phyloP scores from a whole-genome alignment of 2,888 invertebrate genomes.

The Alloplasta piceator region DNA sequence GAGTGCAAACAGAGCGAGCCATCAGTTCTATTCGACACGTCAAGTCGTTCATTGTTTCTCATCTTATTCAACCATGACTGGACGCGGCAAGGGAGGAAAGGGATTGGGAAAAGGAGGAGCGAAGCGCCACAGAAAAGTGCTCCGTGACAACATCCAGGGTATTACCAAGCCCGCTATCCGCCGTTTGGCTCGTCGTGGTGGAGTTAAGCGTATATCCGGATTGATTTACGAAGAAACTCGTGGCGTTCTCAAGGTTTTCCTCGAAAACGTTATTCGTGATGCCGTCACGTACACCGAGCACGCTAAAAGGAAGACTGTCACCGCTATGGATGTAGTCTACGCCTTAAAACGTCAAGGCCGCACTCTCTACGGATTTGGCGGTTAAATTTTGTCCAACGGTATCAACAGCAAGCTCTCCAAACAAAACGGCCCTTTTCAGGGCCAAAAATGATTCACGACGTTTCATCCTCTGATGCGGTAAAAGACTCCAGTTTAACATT shows the following conservation, averaged over 20 bases:
- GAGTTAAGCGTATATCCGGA: slow-evolving; percentile 18
- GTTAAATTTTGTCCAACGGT: slow-evolving; percentile 71
- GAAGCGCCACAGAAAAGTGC: slow-evolving; percentile 92
- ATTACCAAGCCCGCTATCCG: slow-evolving; percentile 89
- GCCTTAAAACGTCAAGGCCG: slow-evolving; percentile 73
- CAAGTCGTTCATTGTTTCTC: too few relatives aligned
- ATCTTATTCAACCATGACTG: slow-evolving; percentile 85
- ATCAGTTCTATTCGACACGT: too few relatives aligned
- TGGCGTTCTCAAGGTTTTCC: slow-evolving; percentile 20
- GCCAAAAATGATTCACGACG: neutral
- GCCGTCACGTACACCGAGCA: slow-evolving; percentile 85
- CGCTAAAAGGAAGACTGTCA: slow-evolving; percentile 86
- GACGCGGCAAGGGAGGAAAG: slow-evolving; percentile 91
- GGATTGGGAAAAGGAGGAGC: slow-evolving; percentile 92
- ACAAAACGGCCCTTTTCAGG: neutral
- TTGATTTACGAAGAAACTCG: slow-evolving; percentile 28
- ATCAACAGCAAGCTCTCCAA: neutral
- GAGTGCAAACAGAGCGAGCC: too few relatives aligned
- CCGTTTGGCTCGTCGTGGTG: slow-evolving; percentile 85
- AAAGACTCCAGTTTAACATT: too few relatives aligned
- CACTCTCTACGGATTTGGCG: slow-evolving; percentile 85
- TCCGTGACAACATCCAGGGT: slow-evolving; percentile 91
- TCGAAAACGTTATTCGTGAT: slow-evolving; percentile 22
- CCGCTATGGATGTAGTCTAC: slow-evolving; percentile 87
- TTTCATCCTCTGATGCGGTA: neutral